A percentile compares a stretch with the other conserved stretches of the same genome.
Conservation (phyloP, 2,888 invertebrate genomes). For the Phaedon cochleariae region DNA sequence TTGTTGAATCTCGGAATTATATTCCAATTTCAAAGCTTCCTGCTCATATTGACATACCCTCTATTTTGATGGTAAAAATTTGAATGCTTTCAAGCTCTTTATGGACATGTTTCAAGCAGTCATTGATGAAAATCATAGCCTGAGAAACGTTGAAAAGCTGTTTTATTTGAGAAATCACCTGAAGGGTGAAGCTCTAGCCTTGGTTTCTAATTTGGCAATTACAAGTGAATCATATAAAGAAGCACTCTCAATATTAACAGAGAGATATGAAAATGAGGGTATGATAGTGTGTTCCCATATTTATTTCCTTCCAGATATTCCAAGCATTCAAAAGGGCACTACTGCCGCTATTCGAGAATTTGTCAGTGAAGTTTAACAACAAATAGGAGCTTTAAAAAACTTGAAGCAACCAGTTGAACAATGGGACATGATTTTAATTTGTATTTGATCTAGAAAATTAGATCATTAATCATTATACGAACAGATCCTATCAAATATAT, state of each 20-base stretch:
- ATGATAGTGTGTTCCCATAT: conserved; percentile 24
- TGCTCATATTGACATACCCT: conserved; percentile 17
- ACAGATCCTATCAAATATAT: conserved; percentile 27
- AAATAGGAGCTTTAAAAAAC: conserved; percentile 25
- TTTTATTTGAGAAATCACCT: conserved; percentile 25
- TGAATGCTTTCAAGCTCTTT: not conserved
- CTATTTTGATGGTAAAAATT: conserved; percentile 17
- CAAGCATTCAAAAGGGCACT: conserved; percentile 13
- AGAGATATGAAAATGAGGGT: conserved; percentile 26
- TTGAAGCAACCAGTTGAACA: conserved; percentile 19
- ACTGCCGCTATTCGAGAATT: conserved; percentile 21
- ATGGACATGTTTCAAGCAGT: conserved; percentile 20
- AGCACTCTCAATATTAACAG: conserved; percentile 19
- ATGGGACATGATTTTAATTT: conserved; percentile 21
- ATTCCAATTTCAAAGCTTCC: no score
- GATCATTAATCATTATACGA: conserved; percentile 24
- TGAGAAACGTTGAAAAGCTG: conserved; percentile 15
- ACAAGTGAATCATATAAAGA: conserved; percentile 21
- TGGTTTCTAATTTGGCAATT: conserved; percentile 26
- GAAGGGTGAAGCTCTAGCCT: conserved; percentile 27
- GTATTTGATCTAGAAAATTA: conserved; percentile 24
- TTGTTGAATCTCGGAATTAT: not conserved
- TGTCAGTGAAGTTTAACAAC: conserved; percentile 26
- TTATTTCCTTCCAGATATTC: conserved; percentile 23
- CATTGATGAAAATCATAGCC: conserved; percentile 11